phyloP scores from a whole-genome alignment of 2,888 invertebrate genomes.

The Sphaerophoria rueppellii region DNA sequence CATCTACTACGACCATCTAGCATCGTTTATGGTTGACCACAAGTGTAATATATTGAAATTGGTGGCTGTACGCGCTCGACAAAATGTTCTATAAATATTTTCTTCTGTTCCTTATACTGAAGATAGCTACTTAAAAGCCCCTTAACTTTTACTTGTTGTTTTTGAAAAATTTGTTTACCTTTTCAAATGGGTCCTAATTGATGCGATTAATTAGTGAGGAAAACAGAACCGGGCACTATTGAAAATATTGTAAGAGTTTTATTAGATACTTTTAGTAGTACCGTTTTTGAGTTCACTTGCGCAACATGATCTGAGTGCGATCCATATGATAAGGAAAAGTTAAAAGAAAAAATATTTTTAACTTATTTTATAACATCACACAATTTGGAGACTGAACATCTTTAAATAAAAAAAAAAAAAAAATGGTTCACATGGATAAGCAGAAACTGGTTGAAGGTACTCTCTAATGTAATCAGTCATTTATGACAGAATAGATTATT shows the following conservation, averaged over 20 bases:
- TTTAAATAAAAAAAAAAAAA: neutral
- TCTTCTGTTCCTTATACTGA: neutral
- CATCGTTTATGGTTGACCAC: too few relatives aligned
- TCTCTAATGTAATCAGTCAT: neutral
- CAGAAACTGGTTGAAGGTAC: neutral
- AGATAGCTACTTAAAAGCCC: constrained; percentile 36
- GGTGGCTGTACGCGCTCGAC: too few relatives aligned
- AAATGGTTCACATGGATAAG: neutral
- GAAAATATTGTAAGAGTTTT: constrained; percentile 21
- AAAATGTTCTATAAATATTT: constrained; percentile 11
- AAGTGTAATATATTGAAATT: too few relatives aligned
- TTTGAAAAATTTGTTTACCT: constrained; percentile 54
- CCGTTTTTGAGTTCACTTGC: constrained; percentile 18
- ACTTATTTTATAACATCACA: too few relatives aligned
- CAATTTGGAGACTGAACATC: neutral
- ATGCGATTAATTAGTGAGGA: constrained; percentile 62
- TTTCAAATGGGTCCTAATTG: constrained; percentile 53
- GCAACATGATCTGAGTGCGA: neutral
- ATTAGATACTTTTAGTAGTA: constrained; percentile 14
- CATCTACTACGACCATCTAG: neutral
- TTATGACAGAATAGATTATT: too few relatives aligned
- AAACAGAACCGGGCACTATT: neutral
- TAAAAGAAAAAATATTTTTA: neutral
- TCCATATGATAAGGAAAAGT: too few relatives aligned
- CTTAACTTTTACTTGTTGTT: constrained; percentile 32